Evolutionary conservation across 1,140 invertebrate species (phyloP), one percentile per base, ranked within the genome.

Genomic region (Agrilus planipennis): DNA sequence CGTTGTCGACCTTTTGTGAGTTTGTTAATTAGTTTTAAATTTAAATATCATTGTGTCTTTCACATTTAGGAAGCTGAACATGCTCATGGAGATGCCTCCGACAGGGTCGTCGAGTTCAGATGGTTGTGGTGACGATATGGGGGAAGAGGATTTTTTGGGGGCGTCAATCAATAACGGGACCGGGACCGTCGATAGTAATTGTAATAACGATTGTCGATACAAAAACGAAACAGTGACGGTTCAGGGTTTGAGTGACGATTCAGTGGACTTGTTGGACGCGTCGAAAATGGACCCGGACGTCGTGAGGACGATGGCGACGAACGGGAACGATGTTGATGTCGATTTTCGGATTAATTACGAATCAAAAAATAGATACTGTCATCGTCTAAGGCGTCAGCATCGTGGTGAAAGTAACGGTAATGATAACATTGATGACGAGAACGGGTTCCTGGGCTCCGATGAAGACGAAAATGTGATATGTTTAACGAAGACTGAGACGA

Each of bases 1-100:
- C 48, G 72, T 76, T 16, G 68, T 80, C 15, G 79, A 84, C 57
- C 12, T 31, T 6, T 35, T 42, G 40, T 42, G 16, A 42, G 40
- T 35, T 17, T 17, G 6, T 3, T 7, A 25, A 7, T 25, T 6
- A 25, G 23, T 25, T 25, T 25, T 7, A 25, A 7, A 7, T n/a
- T 7, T 7, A 25, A 7, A 7, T 25, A 25, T 7, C 7, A 25
- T 25, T 7, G 6, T 25, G 6, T 25, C 23, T 25, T 25, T 25
- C 23, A 25, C 7, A 25, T 7, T 25, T n/a, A 25, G 23, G 6
- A 7, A 7, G 6, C 23, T 25, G 6, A 25, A 25, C 23, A 25
- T 25, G n/a, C n/a, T n/a, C 23, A 25, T 6, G 6, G 23, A 25
- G 6, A 25, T 25, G 23, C n/a, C 23, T n/a, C 6, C 6, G 6